These are phyloP conservation scores for Scaptomyza graminum DNA, from an alignment of 1,140 invertebrate genomes.

Conservation along the genomic window DNA sequence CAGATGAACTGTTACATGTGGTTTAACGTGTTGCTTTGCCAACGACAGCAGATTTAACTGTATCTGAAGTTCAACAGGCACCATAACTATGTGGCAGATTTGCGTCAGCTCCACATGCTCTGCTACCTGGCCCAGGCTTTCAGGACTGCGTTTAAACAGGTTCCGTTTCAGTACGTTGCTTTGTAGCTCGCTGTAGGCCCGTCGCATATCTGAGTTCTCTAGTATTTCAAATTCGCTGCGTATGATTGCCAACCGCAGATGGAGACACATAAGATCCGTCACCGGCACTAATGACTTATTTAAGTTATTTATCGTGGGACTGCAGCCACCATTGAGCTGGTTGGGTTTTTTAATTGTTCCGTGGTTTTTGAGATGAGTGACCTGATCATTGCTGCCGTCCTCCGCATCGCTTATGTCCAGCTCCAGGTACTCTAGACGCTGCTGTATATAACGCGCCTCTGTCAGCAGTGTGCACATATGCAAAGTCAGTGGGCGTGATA, in stretches of 20 bases:
- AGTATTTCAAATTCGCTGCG: conserved; percentile 86
- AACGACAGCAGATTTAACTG: conserved; percentile 84
- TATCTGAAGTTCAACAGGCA: conserved; percentile 83
- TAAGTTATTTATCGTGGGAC: conserved; percentile 36
- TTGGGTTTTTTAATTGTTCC: conserved; percentile 38
- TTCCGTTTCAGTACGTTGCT: conserved; percentile 58
- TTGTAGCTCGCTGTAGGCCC: conserved; percentile 80
- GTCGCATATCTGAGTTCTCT: conserved; percentile 86
- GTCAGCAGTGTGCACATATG: conserved; percentile 85
- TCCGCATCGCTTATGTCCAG: conserved; percentile 84
- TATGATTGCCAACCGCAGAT: conserved; percentile 86
- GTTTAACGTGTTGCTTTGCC: conserved; percentile 56
- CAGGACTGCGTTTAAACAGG: conserved; percentile 40
- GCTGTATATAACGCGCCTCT: conserved; percentile 85
- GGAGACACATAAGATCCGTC: conserved; percentile 85
- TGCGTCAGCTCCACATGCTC: conserved; percentile 32
- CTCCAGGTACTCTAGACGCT: conserved; percentile 84
- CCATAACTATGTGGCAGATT: conserved; percentile 85
- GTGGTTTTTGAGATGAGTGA: conserved; percentile 53
- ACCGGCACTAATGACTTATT: conserved; percentile 73
- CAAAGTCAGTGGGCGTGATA: conserved; percentile 84
- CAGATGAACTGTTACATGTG: conserved; percentile 50
- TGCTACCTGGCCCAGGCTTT: conserved; percentile 25
- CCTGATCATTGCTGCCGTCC: conserved; percentile 64
- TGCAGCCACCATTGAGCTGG: conserved; percentile 25